Percentiles rank a stretch among this genome's conserved stretches.
phyloP scores from a whole-genome alignment of 1,140 invertebrate genomes.

The Drosophila suzukii region DNA sequence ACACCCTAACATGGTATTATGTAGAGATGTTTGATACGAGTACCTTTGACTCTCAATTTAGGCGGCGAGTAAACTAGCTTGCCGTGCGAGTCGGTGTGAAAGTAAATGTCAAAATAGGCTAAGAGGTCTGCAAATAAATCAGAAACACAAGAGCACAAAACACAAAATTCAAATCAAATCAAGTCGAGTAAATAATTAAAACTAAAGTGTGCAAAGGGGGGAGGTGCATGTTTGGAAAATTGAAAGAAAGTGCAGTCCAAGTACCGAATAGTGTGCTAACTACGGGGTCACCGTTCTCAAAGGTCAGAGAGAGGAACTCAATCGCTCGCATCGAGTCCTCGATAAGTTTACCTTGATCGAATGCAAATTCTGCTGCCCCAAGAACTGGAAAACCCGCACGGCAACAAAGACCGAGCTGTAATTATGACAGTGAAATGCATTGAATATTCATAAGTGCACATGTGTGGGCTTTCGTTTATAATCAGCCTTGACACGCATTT shows the following conservation, averaged over 20 bases:
- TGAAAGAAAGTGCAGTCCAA: constrained; percentile 53
- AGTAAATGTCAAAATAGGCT: constrained; percentile 91
- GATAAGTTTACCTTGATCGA: constrained; percentile 35
- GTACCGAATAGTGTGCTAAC: constrained; percentile 43
- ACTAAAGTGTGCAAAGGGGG: constrained; percentile 17
- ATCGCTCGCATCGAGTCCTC: constrained; percentile 11
- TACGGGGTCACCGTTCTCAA: constrained; percentile 14
- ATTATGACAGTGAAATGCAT: constrained; percentile 77
- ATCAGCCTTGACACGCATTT: constrained; percentile 75
- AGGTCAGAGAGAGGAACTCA: constrained; percentile 22
- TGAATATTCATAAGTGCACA: constrained; percentile 74
- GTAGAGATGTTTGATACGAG: constrained; percentile 60
- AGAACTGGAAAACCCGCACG: constrained; percentile 16
- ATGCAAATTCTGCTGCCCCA: constrained; percentile 18
- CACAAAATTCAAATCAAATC: constrained; percentile 52
- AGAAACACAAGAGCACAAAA: constrained; percentile 80
- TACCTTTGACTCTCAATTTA: constrained; percentile 91
- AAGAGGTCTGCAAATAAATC: constrained; percentile 89
- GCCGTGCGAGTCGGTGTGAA: constrained; percentile 91
- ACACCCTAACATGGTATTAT: constrained; percentile 1
- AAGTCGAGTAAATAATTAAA: constrained; percentile 22
- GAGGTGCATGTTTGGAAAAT: constrained; percentile 24
- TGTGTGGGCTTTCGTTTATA: constrained; percentile 44
- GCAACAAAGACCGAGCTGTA: constrained; percentile 48
- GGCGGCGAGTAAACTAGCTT: constrained; percentile 88